Conservation (phyloP, 2,797 vertebrate species). For the Megalops cyprinoides region DNA sequence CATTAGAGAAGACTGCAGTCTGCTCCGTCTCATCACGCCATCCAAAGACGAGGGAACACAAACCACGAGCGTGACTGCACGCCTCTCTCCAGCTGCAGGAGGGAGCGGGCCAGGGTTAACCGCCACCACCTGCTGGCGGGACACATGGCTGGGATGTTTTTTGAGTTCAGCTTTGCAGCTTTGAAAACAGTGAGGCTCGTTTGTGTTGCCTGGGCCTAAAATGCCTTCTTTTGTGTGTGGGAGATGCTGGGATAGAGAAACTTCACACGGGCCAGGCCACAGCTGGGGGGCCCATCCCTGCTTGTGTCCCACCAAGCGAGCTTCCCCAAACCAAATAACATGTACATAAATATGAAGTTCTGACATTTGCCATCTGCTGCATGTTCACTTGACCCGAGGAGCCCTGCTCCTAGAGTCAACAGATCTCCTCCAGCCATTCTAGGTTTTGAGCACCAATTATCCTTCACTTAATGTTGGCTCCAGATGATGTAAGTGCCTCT, state of each 20-base stretch:
- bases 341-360: slow-evolving; percentile 11
- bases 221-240: background rate
- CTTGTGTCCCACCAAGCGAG: background rate
- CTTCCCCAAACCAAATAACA: background rate
- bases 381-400: background rate
- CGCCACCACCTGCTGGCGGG: background rate
- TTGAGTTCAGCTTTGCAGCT: slow-evolving; percentile 23
- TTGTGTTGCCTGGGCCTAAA: background rate
- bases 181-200: slow-evolving; percentile 28
- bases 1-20: background rate
- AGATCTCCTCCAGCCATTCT: background rate
- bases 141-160: slow-evolving; percentile 4
- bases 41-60: background rate
- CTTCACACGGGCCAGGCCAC: too few relatives aligned
- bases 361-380: slow-evolving; percentile 13
- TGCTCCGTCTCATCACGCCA: background rate
- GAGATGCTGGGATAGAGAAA: too few relatives aligned
- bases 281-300: background rate
- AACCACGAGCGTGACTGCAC: background rate
- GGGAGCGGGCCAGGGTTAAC: slow-evolving; percentile 40
- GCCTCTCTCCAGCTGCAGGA: background rate
- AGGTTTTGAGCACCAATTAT: background rate
- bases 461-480: background rate
- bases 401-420: background rate
- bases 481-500: too few relatives aligned